These are phyloP conservation scores for Agapornis roseicollis DNA, from an alignment of 2,113 vertebrate genomes.

Conservation along the genomic window DNA sequence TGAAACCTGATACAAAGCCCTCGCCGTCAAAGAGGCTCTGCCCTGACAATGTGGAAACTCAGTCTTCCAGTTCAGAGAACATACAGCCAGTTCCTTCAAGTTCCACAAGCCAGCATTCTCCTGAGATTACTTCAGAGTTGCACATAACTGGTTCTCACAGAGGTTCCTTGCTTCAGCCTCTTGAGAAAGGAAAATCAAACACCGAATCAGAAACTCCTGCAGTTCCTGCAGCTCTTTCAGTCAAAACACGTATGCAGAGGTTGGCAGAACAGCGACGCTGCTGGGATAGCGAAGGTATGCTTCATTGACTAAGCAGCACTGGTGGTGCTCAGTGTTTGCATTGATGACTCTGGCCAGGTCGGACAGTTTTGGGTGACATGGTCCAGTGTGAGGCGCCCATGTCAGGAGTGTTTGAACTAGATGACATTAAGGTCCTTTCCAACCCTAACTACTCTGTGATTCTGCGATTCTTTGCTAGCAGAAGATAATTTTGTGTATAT, in stretches of 20 bases:
- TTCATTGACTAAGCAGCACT: not conserved
- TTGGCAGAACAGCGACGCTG: constrained; percentile 84
- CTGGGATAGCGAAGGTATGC: constrained; percentile 82
- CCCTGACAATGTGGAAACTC: constrained; percentile 73
- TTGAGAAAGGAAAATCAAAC: constrained; percentile 10
- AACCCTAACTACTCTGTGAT: not conserved
- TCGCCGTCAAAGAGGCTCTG: constrained; percentile 91
- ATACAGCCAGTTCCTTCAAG: constrained; percentile 57
- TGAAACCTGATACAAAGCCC: constrained; percentile 82
- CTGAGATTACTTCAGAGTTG: constrained; percentile 70
- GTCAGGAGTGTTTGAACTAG: not conserved
- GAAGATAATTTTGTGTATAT: not conserved
- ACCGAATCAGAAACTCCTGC: constrained; percentile 1
- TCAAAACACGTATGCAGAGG: constrained; percentile 88
- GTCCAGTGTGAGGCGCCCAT: not conserved
- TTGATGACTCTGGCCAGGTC: not conserved
- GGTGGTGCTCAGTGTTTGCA: not conserved
- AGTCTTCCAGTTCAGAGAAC: constrained; percentile 76
- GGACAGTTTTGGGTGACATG: not conserved
- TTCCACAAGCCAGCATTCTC: not conserved
- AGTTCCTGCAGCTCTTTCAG: constrained; percentile 44
- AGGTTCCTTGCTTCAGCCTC: not conserved
- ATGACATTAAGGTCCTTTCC: not conserved
- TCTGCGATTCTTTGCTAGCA: not conserved
- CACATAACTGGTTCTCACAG: not conserved